A percentile compares a stretch with the other conserved stretches of the same genome.
Evolutionary conservation across 2,888 invertebrate genomes (phyloP).

Genomic region (Scaptomyza tumidula): DNA sequence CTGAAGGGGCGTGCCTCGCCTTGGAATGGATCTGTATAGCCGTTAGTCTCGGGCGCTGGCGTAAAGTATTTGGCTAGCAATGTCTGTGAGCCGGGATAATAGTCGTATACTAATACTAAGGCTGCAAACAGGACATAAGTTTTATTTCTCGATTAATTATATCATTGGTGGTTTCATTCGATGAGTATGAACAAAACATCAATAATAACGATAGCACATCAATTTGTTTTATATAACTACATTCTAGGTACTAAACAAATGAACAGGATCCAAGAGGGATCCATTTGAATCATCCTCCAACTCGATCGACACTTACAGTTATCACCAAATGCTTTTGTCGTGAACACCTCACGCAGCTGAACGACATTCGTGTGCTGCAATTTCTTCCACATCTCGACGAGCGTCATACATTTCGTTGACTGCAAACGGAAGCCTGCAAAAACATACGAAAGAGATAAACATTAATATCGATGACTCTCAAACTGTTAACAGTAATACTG

Average conservation of each 20-base stretch:
- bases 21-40: slow-evolving; percentile 91
- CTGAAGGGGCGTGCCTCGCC: slow-evolving; percentile 88
- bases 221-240: no score
- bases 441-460: no score
- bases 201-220: no score
- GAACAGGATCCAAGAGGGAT: no score
- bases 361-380: slow-evolving; percentile 97
- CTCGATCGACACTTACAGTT: slow-evolving; percentile 91
- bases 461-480: no score
- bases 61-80: slow-evolving; percentile 94
- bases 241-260: no score
- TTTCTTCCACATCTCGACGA: slow-evolving; percentile 97
- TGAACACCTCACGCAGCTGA: slow-evolving; percentile 95
- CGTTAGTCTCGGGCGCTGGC: slow-evolving; percentile 86
- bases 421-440: slow-evolving; percentile 90
- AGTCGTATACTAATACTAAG: slow-evolving; percentile 97
- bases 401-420: slow-evolving; percentile 92
- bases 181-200: no score
- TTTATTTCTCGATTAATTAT: no score
- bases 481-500: slow-evolving; percentile 44
- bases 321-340: slow-evolving; percentile 98
- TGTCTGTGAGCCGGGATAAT: slow-evolving; percentile 95
- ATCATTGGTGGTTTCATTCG: no score
- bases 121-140: slow-evolving; percentile 85
- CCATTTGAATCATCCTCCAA: not conserved